Percentiles rank a stretch among this genome's conserved stretches.
These are phyloP conservation scores for Champsocephalus esox DNA, from an alignment of 2,797 vertebrate species.

Conservation along the genomic window DNA sequence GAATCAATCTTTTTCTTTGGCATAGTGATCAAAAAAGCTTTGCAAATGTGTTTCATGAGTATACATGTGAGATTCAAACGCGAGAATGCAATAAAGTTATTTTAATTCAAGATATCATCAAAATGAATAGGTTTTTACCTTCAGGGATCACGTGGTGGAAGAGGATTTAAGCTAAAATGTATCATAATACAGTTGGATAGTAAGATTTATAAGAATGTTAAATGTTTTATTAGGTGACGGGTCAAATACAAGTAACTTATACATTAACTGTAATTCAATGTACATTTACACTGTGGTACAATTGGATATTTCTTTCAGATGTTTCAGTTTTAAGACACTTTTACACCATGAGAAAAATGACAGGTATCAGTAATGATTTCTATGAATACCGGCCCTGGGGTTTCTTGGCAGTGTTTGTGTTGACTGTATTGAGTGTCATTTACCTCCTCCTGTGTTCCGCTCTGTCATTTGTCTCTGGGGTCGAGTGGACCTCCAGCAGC, in stretches of 20 bases:
- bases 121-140: too few species aligned
- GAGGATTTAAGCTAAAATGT: neutral
- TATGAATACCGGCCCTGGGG: neutral
- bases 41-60: neutral
- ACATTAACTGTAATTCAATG: too few species aligned
- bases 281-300: too few species aligned
- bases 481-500: conserved; percentile 56
- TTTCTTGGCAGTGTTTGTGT: conserved; percentile 27
- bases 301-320: too few species aligned
- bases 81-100: neutral
- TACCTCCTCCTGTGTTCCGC: conserved; percentile 56
- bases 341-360: neutral
- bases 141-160: too few species aligned
- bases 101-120: neutral
- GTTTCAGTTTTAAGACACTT: too few species aligned
- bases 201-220: neutral
- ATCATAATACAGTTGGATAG: neutral
- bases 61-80: neutral
- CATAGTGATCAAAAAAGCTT: neutral
- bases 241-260: neutral
- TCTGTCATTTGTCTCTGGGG: conserved; percentile 63
- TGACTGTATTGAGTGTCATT: conserved; percentile 37
- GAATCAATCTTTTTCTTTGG: neutral
- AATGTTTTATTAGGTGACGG: neutral
- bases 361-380: neutral